Percentiles rank a stretch among this genome's conserved stretches.
Evolutionary conservation across 1,140 invertebrate species (phyloP).

Genomic region (Drosophila varians): DNA sequence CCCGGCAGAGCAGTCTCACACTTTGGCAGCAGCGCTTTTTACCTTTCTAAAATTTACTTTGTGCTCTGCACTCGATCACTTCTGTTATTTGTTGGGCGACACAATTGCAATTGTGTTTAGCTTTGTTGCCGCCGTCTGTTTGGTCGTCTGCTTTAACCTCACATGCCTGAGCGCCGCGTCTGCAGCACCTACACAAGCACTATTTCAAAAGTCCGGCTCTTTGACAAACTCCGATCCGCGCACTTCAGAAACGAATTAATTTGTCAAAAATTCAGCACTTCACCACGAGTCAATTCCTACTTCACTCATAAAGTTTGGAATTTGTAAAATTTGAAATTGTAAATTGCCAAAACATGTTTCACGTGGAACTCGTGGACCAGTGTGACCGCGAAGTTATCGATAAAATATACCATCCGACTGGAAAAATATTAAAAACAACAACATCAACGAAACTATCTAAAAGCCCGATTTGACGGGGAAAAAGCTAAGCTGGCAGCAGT

Average conservation of each 20-base stretch:
- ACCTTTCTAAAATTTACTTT: constrained; percentile 35
- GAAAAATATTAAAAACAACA: too few relatives aligned
- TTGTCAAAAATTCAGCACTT: constrained; percentile 14
- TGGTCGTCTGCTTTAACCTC: constrained; percentile 76
- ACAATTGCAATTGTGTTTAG: constrained; percentile 23
- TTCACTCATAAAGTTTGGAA: constrained; percentile 61
- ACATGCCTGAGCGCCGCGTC: constrained; percentile 78
- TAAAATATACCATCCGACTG: too few relatives aligned
- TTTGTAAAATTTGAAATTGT: too few relatives aligned
- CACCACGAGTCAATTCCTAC: constrained; percentile 8
- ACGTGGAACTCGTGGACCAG: too few relatives aligned
- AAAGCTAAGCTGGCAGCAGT: too few relatives aligned
- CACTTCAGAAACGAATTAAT: constrained; percentile 1
- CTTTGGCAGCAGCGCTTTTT: constrained; percentile 12
- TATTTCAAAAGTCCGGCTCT: background rate
- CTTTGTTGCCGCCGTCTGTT: constrained; percentile 59
- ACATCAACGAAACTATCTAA: too few relatives aligned
- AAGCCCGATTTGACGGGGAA: too few relatives aligned
- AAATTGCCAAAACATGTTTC: constrained; percentile 66
- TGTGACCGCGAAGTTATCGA: too few relatives aligned
- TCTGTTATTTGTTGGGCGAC: background rate
- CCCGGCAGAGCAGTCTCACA: background rate
- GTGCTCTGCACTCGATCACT: constrained; percentile 1
- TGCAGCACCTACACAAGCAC: constrained; percentile 51
- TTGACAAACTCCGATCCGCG: background rate